Base-by-base conservation (phyloP, 1,140 invertebrate species). In the Calephelis nemesis region DNA sequence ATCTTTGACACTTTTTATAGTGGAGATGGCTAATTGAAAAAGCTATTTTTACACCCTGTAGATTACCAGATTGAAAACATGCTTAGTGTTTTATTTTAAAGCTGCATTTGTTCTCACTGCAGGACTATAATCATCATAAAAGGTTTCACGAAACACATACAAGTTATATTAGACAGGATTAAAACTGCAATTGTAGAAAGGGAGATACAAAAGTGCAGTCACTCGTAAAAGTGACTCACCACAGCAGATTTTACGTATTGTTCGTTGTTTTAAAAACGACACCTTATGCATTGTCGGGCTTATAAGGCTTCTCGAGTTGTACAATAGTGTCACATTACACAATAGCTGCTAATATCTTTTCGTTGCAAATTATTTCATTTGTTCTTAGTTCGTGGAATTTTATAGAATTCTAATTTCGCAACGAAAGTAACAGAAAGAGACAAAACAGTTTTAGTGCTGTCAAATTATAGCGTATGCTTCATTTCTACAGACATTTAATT, bases 251-350 rank as follows among this genome's bases (percentile, higher is more conserved):
- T 83, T 75, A 78, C 74, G 74, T 82, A 81, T 82, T 77, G 76
- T 77, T 85, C 74, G 75, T 79, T 74, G 69, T 79, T 83, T 84
- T 81, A 72, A 83, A 85, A 78, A 77, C 78, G 83, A 85, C 85
- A 87, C 85, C 78, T 84, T 72, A 81, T 85, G 81, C 79, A 77
- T 76, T 81, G 81, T 82, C 78, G 77, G 76, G 76, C 76, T 82
- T 74, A 70, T 88, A 88, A 64, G 87, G 87, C 86, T 90, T 90
- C 88, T 81, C 87, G 85, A 91, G 87, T 91, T 87, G 88, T 88
- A 91, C 81, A 77, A 85, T 58, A 58, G 87, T 89, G 87, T 91
- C 87, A 68, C 71, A 74, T 91, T 83, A 85, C 88, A 88, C 85
- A 87, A 87, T 88, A 86, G 80, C 79, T 74, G 81, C 81, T 85